Conservation (phyloP, 2,113 vertebrate species). For the Dipodomys spectabilis region DNA sequence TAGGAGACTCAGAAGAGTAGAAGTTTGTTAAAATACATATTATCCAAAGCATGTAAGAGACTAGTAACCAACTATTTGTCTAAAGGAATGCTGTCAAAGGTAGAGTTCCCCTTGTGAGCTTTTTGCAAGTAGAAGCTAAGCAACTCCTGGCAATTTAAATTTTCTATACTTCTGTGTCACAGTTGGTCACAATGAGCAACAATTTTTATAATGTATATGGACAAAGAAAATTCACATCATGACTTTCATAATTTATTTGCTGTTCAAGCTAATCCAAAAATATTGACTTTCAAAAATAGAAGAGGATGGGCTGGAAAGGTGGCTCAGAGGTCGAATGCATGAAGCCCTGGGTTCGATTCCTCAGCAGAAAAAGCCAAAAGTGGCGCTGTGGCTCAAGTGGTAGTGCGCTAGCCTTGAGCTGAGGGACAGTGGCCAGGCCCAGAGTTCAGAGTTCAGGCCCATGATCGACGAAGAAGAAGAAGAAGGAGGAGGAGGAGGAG, state of each 20-base stretch:
- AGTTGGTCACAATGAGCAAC: neutral
- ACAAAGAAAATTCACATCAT: neutral
- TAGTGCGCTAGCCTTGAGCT: too few relatives aligned
- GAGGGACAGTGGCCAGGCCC: too few relatives aligned
- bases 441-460: too few relatives aligned
- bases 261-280: slow-evolving; percentile 25
- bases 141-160: neutral
- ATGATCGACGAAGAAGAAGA: too few relatives aligned
- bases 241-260: neutral
- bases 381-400: too few relatives aligned
- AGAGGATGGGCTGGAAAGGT: too few relatives aligned
- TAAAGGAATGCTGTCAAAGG: neutral
- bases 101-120: neutral
- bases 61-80: neutral
- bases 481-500: too few relatives aligned
- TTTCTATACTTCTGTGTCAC: neutral
- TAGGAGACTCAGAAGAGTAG: neutral
- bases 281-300: slow-evolving; percentile 15
- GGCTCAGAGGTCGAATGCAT: too few relatives aligned
- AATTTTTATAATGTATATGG: neutral
- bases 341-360: too few relatives aligned
- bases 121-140: neutral
- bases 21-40: slow-evolving; percentile 25
- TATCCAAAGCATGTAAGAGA: neutral
- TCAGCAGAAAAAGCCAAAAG: too few relatives aligned